phyloP scores from a whole-genome alignment of 2,113 vertebrate genomes.

The Blennius ocellaris region DNA sequence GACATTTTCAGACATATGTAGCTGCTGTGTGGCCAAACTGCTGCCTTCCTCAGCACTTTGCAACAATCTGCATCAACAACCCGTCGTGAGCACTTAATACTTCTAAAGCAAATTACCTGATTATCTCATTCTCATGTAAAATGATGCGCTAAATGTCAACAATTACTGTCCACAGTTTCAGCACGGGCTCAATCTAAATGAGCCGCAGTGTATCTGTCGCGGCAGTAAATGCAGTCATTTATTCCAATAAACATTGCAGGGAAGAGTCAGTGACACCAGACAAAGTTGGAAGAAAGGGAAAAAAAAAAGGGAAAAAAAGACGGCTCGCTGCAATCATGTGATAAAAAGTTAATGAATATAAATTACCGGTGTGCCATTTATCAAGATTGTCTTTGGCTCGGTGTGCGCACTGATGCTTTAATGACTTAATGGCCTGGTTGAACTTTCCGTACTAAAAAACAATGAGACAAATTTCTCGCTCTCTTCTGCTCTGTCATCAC shows the following conservation, averaged over 20 bases:
- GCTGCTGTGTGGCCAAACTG: too few relatives aligned
- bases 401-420: background rate
- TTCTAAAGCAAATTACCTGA: background rate
- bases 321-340: background rate
- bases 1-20: too few relatives aligned
- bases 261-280: background rate
- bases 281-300: background rate
- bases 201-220: too few relatives aligned
- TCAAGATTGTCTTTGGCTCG: background rate
- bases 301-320: background rate
- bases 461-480: background rate
- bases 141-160: background rate
- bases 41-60: too few relatives aligned
- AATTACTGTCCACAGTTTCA: background rate
- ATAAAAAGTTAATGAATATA: background rate
- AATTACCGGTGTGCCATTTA: background rate
- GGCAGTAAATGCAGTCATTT: background rate
- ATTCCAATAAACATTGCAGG: background rate
- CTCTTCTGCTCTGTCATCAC: background rate
- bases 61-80: background rate
- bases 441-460: background rate
- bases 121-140: background rate
- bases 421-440: background rate
- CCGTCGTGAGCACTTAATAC: background rate
- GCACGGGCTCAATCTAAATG: background rate